Evolutionary conservation across 1,140 invertebrate species (phyloP), one percentile per base, ranked within the genome.

Genomic region (Drosophila sechellia): DNA sequence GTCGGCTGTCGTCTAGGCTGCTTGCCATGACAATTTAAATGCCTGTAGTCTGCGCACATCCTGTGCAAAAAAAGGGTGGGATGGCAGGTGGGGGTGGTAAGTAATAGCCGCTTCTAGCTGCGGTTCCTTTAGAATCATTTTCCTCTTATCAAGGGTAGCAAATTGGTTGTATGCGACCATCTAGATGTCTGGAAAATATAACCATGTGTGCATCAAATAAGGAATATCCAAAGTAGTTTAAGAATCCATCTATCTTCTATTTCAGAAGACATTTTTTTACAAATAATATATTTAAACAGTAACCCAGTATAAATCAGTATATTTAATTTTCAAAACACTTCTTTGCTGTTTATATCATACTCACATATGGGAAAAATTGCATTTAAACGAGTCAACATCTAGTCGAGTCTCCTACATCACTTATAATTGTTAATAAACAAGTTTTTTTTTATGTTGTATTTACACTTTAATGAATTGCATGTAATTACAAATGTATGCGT

Each of bases 1-100:
- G 50, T 43, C 53, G 42, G 35, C 53, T 57, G 56, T 63, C 58
- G 57, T 68, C 60, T 75, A 66, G 61, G 49, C 74, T 80, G 66
- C 64, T 69, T 70, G 68, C 81, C 81, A 78, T 72, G 83, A 86
- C 81, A 86, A 86, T 86, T 86, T 86, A 87, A 86, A 86, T 87
- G 83, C 70, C 83, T 81, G 78, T 75, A 75, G 74, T 81, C 78
- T 75, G 61, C 52, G 72, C 49, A 43, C 49, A 59, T 68, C 57
- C 31, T 17, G 46, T 20, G 42, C 43, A 27, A 15, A 15, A 11
- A 40, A 55, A 25, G 34, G 66, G 45, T 34, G 40, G 39, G 15
- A 15, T 37, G 52, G 15, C 31, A 43, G 34, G 31, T 60, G 60
- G 56, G n/a, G 15, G 11, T 34, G 49, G 59, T 68, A 81, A 86